Percentiles rank a stretch among this genome's conserved stretches.
Conservation (phyloP, 2,888 invertebrate genomes). For the Elgonia sp. region DNA sequence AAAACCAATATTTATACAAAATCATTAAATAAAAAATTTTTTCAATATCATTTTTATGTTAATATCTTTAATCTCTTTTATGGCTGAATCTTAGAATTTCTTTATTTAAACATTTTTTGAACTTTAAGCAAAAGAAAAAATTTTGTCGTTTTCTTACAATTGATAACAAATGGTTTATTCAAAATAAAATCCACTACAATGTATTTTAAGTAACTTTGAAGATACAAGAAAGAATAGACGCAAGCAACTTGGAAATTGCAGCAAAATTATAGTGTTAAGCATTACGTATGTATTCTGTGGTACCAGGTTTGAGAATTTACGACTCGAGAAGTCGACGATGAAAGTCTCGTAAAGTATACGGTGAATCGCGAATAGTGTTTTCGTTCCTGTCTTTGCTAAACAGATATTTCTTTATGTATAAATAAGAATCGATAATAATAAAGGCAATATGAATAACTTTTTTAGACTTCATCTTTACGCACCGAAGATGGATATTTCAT, state of each 20-base stretch:
- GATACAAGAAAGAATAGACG: conserved; percentile 62
- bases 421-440: conserved; percentile 57
- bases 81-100: too few relatives aligned
- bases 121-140: not conserved
- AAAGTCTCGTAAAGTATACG: conserved; percentile 82
- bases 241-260: conserved; percentile 79
- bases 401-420: conserved; percentile 62
- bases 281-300: conserved; percentile 79
- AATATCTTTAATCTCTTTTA: too few relatives aligned
- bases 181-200: conserved; percentile 46
- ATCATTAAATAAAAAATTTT: conserved; percentile 39
- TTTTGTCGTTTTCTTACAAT: conserved; percentile 33
- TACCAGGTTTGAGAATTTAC: conserved; percentile 82
- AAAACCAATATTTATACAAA: too few relatives aligned
- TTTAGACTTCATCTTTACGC: conserved; percentile 7
- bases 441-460: conserved; percentile 33
- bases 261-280: conserved; percentile 84
- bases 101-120: too few relatives aligned
- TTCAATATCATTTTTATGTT: not conserved
- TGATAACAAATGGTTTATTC: conserved; percentile 71
- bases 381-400: conserved; percentile 54
- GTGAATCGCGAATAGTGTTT: conserved; percentile 68
- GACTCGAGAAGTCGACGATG: conserved; percentile 83
- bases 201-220: conserved; percentile 68
- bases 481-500: not conserved